phyloP scores from a whole-genome alignment of 2,888 invertebrate species.

The Silvanus unidentatus region DNA sequence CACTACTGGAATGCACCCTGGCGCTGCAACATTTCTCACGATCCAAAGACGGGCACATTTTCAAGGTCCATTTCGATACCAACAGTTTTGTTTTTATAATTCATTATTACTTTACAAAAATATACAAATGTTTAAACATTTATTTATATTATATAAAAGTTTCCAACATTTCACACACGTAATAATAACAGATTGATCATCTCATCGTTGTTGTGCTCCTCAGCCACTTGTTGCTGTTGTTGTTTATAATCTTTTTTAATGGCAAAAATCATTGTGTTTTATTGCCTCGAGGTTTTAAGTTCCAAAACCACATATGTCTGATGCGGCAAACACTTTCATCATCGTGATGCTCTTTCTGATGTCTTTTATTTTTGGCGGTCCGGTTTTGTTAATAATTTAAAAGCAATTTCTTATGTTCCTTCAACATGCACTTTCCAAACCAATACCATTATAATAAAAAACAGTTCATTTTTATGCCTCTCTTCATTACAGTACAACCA shows the following conservation, averaged over 20 bases:
- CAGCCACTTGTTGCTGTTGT: too few species aligned
- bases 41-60: constrained; percentile 32
- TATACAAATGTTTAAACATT: background rate
- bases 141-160: too few species aligned
- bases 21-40: constrained; percentile 39
- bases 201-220: too few species aligned
- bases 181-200: too few species aligned
- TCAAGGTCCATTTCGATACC: constrained; percentile 20
- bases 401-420: constrained; percentile 18
- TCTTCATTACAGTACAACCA: constrained; percentile 11
- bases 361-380: constrained; percentile 18
- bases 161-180: too few species aligned
- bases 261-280: background rate
- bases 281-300: constrained; percentile 10
- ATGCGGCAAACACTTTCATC: constrained; percentile 29
- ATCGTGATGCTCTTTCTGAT: constrained; percentile 17
- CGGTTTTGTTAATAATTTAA: constrained; percentile 19
- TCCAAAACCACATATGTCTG: constrained; percentile 15
- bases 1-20: constrained; percentile 27
- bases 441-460: constrained; percentile 12
- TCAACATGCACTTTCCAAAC: constrained; percentile 13
- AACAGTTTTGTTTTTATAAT: background rate
- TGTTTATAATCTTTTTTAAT: too few species aligned
- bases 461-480: background rate
- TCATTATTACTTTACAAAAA: background rate